A percentile compares a stretch with the other conserved stretches of the same genome.
phyloP scores from a whole-genome alignment of 1,140 invertebrate genomes.

The Drosophila insularis region DNA sequence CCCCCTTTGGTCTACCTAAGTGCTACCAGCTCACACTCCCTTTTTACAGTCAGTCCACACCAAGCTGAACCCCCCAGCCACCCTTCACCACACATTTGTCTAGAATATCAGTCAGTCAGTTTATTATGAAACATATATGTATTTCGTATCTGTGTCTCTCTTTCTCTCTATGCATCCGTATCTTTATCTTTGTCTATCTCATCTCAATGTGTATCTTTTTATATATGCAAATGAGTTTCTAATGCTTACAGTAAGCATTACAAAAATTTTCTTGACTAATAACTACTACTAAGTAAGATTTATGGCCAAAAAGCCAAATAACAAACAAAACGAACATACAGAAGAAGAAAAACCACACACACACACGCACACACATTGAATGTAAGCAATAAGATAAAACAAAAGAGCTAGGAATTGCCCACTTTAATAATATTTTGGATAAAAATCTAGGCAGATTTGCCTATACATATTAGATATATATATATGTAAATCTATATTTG shows the following conservation, averaged over 20 bases:
- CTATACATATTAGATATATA: too few species aligned
- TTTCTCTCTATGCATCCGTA: background rate
- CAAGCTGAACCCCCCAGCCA: too few species aligned
- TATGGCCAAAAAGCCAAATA: background rate
- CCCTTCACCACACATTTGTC: background rate
- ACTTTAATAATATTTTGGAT: background rate
- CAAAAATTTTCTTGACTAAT: background rate
- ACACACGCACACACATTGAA: background rate
- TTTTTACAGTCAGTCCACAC: too few species aligned
- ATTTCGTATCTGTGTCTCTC: background rate
- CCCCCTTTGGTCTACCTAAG: background rate
- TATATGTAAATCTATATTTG: too few species aligned
- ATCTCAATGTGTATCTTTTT: conserved; percentile 1
- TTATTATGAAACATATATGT: conserved; percentile 1
- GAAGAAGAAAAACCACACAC: background rate
- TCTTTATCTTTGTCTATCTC: conserved; percentile 6
- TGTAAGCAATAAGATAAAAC: background rate
- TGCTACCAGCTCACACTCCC: background rate
- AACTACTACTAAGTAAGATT: conserved; percentile 11
- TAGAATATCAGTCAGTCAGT: conserved; percentile 5
- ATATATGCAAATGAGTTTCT: conserved; percentile 10
- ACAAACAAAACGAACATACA: background rate
- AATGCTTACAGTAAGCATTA: background rate
- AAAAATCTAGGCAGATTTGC: too few species aligned
- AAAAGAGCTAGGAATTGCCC: too few species aligned